Evolutionary conservation across 1,140 invertebrate genomes (phyloP).

Genomic region (Venustaconcha ellipsiformis): DNA sequence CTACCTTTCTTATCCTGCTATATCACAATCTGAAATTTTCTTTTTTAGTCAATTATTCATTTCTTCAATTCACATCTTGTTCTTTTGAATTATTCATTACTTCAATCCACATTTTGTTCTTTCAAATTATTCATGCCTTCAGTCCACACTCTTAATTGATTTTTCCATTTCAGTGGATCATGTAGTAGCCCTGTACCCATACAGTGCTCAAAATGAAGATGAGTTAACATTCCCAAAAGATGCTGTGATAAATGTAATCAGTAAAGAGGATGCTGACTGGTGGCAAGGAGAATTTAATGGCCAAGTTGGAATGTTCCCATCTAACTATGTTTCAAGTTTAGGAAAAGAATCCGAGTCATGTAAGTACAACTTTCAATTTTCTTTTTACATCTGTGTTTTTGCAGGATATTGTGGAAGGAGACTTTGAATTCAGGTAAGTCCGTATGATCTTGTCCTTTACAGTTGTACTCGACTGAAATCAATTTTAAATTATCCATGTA

Average conservation of each 20-base stretch:
- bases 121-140: too few species aligned
- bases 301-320: slow-evolving; percentile 65
- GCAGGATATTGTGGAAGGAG: slow-evolving; percentile 1
- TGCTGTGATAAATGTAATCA: slow-evolving; percentile 91
- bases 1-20: too few species aligned
- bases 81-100: too few species aligned
- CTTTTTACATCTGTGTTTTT: not conserved
- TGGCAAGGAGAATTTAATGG: slow-evolving; percentile 95
- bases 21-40: too few species aligned
- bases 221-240: slow-evolving; percentile 95
- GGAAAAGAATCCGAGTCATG: slow-evolving; percentile 23
- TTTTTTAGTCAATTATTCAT: too few species aligned
- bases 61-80: too few species aligned
- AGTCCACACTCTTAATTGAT: not conserved
- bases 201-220: slow-evolving; percentile 92
- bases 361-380: slow-evolving; percentile 18
- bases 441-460: too few species aligned
- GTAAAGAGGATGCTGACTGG: slow-evolving; percentile 94
- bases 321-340: slow-evolving; percentile 65
- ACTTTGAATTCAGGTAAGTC: too few species aligned
- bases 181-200: slow-evolving; percentile 93
- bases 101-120: too few species aligned
- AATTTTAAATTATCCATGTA: too few species aligned
- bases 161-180: slow-evolving; percentile 76
- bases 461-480: too few species aligned